Base-by-base conservation (phyloP, 1,140 invertebrate species). In the Saxidomus purpurata region DNA sequence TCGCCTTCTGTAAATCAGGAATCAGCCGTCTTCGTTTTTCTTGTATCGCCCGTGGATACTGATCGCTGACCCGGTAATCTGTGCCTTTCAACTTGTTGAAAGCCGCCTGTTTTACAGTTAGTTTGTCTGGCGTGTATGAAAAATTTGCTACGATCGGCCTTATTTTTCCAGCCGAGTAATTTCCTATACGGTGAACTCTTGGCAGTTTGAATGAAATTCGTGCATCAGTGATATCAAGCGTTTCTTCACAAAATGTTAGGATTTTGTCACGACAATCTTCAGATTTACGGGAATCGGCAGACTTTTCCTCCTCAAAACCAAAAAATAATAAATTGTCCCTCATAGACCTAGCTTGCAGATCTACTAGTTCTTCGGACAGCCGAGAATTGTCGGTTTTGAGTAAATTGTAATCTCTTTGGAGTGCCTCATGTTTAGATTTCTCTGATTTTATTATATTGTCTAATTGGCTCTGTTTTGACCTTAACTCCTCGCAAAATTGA, bases 311-410 rank as follows among this genome's bases (percentile, higher is more conserved):
- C n/a, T 52, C 49, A 34, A 80, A 52, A 4, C 43, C 43, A 43
- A 55, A 80, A 34, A 80, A 80, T 1, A 80, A 38, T 59, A 80
- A 52, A 34, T 80, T 80, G 47, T 80, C 77, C 9, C 77, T 9
- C 77, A 80, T 80, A 3, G 77, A 80, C 13, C 77, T 9, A 34
- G 77, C 43, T 52, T 80, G 77, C 17, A 80, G 49, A 34, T 80
- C 77, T 4, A 31, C 28, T 34, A 80, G 9, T 3, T 80, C 28
- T 28, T 52, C 28, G 17, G 22, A 28, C 28, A 80, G 31, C 9
- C n/a, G 43, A 0, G 77, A n/a, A 28, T 43, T 40, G 3, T n/a
- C 36, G 6, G 34, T 47, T 9, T 79, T 19, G 6, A 43, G 38
- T 6, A 15, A 11, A 43, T 79, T 19, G 22, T n/a, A 22, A 61